phyloP scores from a whole-genome alignment of 53 echinoderm and acorn worm species.

The Arbacia lixula region DNA sequence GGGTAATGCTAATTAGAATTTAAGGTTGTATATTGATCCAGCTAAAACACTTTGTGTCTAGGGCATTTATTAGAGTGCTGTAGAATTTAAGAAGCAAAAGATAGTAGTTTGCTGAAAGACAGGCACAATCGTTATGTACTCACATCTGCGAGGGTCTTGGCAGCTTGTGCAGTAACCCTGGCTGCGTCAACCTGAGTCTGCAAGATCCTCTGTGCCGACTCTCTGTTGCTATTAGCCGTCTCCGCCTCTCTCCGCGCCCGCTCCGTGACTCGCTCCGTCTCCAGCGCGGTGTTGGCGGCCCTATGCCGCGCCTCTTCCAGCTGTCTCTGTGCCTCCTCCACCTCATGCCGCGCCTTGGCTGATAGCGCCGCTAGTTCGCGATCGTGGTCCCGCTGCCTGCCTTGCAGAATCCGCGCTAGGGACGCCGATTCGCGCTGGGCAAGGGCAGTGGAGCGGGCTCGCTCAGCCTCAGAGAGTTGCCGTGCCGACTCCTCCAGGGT shows the following conservation, averaged over 20 bases:
- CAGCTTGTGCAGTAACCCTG: slow-evolving; percentile 90
- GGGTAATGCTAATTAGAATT: too few species aligned
- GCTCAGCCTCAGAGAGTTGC: slow-evolving; percentile 87
- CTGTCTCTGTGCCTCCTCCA: slow-evolving; percentile 87
- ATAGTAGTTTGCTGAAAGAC: too few species aligned
- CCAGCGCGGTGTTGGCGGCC: slow-evolving; percentile 65
- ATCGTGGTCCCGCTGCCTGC: slow-evolving; percentile 83
- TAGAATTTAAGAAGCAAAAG: too few species aligned
- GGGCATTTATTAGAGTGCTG: too few species aligned
- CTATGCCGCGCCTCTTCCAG: slow-evolving; percentile 72
- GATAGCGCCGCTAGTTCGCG: slow-evolving; percentile 84
- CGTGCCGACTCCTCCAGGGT: slow-evolving; percentile 84
- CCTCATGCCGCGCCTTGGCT: slow-evolving; percentile 89
- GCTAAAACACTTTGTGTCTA: too few species aligned
- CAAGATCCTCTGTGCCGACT: slow-evolving; percentile 71
- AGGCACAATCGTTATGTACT: too few species aligned
- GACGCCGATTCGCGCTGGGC: slow-evolving; percentile 92
- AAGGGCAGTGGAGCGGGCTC: slow-evolving; percentile 76
- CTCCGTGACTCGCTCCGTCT: slow-evolving; percentile 68
- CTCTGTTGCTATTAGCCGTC: slow-evolving; percentile 64
- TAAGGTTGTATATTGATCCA: too few species aligned
- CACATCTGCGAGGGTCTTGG: slow-evolving; percentile 90
- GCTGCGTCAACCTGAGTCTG: slow-evolving; percentile 95
- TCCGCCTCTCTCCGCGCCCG: slow-evolving; percentile 80
- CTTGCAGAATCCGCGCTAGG: slow-evolving; percentile 85